Conservation (phyloP, 2,888 invertebrate genomes). For the Ischnura elegans region DNA sequence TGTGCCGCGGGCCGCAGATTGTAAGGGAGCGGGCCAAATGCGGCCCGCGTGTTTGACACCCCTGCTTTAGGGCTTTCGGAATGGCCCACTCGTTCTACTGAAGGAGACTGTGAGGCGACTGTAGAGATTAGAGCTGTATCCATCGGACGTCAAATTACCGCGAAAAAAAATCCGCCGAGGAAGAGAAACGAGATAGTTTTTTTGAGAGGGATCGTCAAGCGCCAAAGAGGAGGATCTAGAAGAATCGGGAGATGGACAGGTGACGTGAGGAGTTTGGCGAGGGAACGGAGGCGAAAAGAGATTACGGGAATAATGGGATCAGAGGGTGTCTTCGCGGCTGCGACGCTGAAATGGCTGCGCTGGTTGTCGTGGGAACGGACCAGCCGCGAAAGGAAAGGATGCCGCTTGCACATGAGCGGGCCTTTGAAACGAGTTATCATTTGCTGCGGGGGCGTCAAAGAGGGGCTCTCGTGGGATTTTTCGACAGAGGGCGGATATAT, state of each 20-base stretch:
- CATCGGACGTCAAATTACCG: not conserved
- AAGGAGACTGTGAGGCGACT: not conserved
- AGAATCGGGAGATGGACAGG: not conserved
- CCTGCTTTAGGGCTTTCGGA: too few relatives aligned
- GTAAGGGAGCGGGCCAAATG: too few relatives aligned
- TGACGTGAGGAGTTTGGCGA: conserved; percentile 17
- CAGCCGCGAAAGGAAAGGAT: not conserved
- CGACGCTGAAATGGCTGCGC: not conserved
- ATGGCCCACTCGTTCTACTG: too few relatives aligned
- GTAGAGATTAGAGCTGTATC: not conserved
- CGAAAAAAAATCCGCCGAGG: not conserved
- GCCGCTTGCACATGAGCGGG: not conserved
- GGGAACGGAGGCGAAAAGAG: not conserved
- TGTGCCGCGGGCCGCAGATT: too few relatives aligned
- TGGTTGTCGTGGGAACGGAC: not conserved
- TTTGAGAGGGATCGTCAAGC: not conserved
- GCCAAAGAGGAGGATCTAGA: not conserved
- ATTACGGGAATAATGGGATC: not conserved
- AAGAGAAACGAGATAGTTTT: not conserved
- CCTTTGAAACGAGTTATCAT: not conserved
- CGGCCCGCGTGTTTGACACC: too few relatives aligned
- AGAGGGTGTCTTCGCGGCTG: not conserved
- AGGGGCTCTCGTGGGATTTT: not conserved
- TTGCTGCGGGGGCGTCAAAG: not conserved
- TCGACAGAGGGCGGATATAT: not conserved